Conservation (phyloP, 2,113 vertebrate genomes). For the Arothron firmamentum region DNA sequence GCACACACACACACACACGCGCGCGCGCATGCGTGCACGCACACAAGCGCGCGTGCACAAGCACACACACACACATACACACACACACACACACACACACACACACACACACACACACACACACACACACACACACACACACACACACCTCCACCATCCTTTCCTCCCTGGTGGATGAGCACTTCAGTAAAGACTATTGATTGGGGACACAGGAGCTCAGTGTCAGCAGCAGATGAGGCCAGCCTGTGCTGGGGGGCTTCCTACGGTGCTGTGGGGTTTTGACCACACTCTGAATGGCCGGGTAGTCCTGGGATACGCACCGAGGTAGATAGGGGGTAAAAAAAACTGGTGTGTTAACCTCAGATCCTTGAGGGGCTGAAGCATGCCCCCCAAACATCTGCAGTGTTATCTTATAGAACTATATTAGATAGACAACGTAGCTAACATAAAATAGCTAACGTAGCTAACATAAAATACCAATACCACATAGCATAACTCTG, state of each 20-base stretch:
- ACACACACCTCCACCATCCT: slow-evolving; percentile 24
- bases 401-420: too few relatives aligned
- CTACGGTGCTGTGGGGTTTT: slow-evolving; percentile 49
- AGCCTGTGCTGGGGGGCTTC: slow-evolving; percentile 44
- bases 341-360: slow-evolving; percentile 59
- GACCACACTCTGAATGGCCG: slow-evolving; percentile 32
- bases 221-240: slow-evolving; percentile 73
- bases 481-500: too few relatives aligned
- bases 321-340: slow-evolving; percentile 31
- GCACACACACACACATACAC: too few relatives aligned
- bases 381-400: not conserved
- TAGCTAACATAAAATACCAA: too few relatives aligned
- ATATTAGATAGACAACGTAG: too few relatives aligned
- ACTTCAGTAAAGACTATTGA: slow-evolving; percentile 77
- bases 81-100: too few relatives aligned
- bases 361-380: slow-evolving; percentile 15
- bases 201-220: slow-evolving; percentile 69
- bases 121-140: too few relatives aligned
- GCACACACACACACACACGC: not conserved
- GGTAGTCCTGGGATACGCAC: slow-evolving; percentile 34
- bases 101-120: too few relatives aligned
- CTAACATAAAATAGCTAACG: too few relatives aligned
- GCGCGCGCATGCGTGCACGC: too few relatives aligned
- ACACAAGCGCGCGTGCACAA: too few relatives aligned
- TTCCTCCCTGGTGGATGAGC: slow-evolving; percentile 70